These are phyloP conservation scores for Scaptomyza reducta DNA, from an alignment of 2,888 invertebrate species.

Conservation along the genomic window DNA sequence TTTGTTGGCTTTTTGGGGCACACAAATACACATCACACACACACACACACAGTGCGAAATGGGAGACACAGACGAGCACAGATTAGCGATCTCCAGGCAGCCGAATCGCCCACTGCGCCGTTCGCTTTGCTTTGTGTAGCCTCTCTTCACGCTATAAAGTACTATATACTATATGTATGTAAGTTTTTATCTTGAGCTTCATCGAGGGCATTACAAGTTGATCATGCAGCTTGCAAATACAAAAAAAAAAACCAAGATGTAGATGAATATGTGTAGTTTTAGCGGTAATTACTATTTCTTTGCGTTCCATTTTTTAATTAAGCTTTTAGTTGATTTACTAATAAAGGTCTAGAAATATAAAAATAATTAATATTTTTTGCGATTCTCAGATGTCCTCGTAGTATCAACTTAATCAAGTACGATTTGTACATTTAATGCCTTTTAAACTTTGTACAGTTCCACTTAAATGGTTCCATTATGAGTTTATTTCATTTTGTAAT, in stretches of 20 bases:
- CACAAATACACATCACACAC: slow-evolving; percentile 43
- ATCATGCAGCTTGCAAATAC: slow-evolving; percentile 39
- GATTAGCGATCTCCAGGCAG: slow-evolving; percentile 61
- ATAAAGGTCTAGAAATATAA: background rate
- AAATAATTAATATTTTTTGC: too few relatives aligned
- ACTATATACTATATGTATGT: slow-evolving; percentile 3
- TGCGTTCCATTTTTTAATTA: slow-evolving; percentile 14
- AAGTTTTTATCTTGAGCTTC: slow-evolving; percentile 15
- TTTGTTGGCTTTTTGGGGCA: slow-evolving; percentile 61
- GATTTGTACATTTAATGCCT: background rate
- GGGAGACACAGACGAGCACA: slow-evolving; percentile 41
- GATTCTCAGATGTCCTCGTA: background rate
- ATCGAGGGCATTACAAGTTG: slow-evolving; percentile 42
- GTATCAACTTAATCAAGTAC: background rate
- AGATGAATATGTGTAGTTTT: slow-evolving; percentile 1
- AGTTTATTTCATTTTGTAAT: background rate
- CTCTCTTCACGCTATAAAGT: slow-evolving; percentile 14
- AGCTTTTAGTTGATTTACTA: slow-evolving; percentile 10
- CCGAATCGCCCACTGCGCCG: slow-evolving; percentile 69
- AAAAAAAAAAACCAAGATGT: background rate
- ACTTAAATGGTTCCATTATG: background rate
- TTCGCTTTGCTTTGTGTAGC: slow-evolving; percentile 54
- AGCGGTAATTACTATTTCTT: background rate
- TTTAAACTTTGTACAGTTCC: background rate
- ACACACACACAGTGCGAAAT: slow-evolving; percentile 10